phyloP scores from a whole-genome alignment of 2,113 vertebrate genomes.

The Lampris megalopsis region DNA sequence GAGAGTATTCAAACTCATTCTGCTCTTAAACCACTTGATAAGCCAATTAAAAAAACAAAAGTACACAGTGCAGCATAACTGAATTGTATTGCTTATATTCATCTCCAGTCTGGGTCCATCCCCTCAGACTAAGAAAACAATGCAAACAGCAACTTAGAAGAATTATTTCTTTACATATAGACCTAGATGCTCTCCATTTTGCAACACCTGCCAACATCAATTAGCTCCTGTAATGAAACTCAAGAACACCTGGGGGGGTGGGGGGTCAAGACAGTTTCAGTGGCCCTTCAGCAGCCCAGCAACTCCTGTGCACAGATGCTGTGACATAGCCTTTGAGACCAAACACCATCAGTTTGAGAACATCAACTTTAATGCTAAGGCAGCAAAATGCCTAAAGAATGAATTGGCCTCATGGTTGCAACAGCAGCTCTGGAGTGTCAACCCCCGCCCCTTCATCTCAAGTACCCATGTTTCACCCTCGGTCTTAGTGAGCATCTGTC shows the following conservation, averaged over 20 bases:
- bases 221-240: slow-evolving; percentile 13
- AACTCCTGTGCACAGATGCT: slow-evolving; percentile 10
- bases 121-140: no score
- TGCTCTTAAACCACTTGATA: background rate
- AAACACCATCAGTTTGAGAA: slow-evolving; percentile 29
- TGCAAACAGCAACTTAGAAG: slow-evolving; percentile 9
- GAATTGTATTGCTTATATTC: slow-evolving; percentile 8
- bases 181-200: slow-evolving; percentile 5
- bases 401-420: no score
- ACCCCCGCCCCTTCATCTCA: no score
- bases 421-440: no score
- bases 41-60: background rate
- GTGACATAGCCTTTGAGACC: slow-evolving; percentile 24
- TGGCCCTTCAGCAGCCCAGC: background rate
- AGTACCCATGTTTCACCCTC: no score
- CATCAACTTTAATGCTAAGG: slow-evolving; percentile 1
- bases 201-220: slow-evolving; percentile 13
- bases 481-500: no score
- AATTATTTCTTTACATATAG: background rate
- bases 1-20: background rate
- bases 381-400: background rate
- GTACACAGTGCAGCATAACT: background rate
- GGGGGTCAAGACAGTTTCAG: background rate
- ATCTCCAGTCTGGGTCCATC: background rate
- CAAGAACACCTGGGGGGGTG: background rate